These are phyloP conservation scores for Phragmatobia fuliginosa DNA, from an alignment of 2,888 invertebrate genomes.

Conservation along the genomic window DNA sequence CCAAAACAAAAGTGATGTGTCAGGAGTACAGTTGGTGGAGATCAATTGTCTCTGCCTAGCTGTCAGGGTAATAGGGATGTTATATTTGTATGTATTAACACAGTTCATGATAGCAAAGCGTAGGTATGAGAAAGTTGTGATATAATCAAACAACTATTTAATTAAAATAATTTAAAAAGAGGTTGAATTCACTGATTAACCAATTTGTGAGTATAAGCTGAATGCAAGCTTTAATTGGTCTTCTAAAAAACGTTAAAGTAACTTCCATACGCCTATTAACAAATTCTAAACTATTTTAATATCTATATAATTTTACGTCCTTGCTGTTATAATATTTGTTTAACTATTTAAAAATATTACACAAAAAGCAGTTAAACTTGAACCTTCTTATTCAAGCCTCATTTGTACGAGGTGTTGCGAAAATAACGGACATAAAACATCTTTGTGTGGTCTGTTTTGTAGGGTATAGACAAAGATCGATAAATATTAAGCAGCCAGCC, in stretches of 20 bases:
- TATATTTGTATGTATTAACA: no score
- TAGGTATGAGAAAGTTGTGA: neutral
- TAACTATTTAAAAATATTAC: neutral
- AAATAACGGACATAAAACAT: neutral
- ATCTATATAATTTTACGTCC: neutral
- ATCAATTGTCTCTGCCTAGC: no score
- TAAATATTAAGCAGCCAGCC: neutral
- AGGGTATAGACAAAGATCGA: neutral
- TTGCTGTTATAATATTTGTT: neutral
- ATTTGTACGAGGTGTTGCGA: neutral
- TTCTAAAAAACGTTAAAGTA: neutral
- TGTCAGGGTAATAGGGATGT: no score
- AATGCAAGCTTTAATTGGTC: neutral
- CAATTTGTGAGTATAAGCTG: neutral
- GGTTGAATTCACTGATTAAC: neutral
- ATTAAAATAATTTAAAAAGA: neutral
- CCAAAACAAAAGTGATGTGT: no score
- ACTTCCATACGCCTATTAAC: neutral
- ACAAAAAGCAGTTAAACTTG: neutral
- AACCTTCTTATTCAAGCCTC: neutral
- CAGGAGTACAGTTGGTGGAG: no score
- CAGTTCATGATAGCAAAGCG: neutral
- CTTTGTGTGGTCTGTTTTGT: neutral
- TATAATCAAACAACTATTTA: neutral
- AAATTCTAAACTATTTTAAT: neutral